Base-by-base conservation (phyloP, 2,888 invertebrate species). In the Acanthacorydalis orientalis region DNA sequence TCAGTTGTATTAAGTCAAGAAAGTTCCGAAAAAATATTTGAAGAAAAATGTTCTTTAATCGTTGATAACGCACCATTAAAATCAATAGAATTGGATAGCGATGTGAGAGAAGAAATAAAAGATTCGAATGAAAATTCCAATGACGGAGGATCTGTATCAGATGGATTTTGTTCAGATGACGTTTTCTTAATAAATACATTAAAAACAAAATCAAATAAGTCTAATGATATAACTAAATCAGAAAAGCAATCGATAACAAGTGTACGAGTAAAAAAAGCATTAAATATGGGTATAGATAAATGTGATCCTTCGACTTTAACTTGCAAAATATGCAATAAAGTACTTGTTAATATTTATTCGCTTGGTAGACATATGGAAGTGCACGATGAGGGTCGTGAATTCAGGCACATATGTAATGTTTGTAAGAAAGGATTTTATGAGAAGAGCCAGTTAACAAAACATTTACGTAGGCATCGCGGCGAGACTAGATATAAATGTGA, bases 341-440 rank as follows among this genome's bases (percentile, higher is more conserved):
- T 39, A 1, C 16, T 46, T 10, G 33, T 34, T 4, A 46, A 46
- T 39, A 34, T 38, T 8, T 34, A 46, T 46, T 46, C 46, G 11
- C 38, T 46, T n/a, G 46, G 16, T 2, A 12, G 46, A 14, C 46
- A 46, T 38, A 34, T 46, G 31, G 46, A 46, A 31, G 38, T 32
- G 6, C 46, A 46, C n/a, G 39, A 46, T 31, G 32, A 37, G n/a
- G 34, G 38, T 31, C 46, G 46, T 11, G 31, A 46, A 46, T 46
- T 34, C 38, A 34, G 65, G 11, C 65, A 64, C 56, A 50, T 64
- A 48, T 73, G 73, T 54, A 62, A 57, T 10, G 47, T 53, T 14
- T 73, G 73, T 57, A 61, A 58, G 46, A 69, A 23, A 23, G 55
- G 62, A 34, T 73, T 72, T 59, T 61, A 64, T 1, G 73, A 73